phyloP scores from a whole-genome alignment of 2,113 vertebrate species.

The Pionites leucogaster region DNA sequence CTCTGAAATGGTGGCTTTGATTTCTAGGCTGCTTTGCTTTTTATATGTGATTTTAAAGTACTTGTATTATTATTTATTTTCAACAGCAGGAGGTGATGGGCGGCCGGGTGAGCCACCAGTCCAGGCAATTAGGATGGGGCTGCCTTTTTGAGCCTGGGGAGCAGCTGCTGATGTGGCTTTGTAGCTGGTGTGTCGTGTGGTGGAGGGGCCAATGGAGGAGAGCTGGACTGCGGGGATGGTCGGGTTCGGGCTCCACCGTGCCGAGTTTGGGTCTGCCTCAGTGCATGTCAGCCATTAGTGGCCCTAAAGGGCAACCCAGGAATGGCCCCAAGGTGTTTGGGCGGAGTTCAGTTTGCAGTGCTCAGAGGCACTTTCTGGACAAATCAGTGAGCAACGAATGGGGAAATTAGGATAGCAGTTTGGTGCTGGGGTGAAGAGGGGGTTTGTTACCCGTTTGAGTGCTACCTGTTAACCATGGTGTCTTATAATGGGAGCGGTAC shows the following conservation, averaged over 20 bases:
- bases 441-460: neutral
- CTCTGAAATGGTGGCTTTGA: constrained; percentile 26
- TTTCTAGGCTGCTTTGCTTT: neutral
- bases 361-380: neutral
- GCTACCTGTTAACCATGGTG: fast-evolving
- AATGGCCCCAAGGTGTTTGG: neutral
- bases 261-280: neutral
- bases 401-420: neutral
- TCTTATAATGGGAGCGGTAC: fast-evolving
- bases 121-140: neutral
- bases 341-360: fast-evolving
- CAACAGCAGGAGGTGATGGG: neutral
- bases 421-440: neutral
- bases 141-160: neutral
- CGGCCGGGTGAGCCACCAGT: neutral
- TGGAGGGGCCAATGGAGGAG: neutral
- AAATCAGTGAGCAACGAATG: neutral
- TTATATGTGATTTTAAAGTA: neutral
- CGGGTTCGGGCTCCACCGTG: fast-evolving
- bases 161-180: neutral
- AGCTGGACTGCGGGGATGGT: neutral
- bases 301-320: neutral
- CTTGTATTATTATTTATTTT: neutral
- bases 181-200: neutral
- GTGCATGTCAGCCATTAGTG: fast-evolving